Evolutionary conservation across 2,797 vertebrate genomes (phyloP).

Genomic region (Yasuhikotakia modesta): DNA sequence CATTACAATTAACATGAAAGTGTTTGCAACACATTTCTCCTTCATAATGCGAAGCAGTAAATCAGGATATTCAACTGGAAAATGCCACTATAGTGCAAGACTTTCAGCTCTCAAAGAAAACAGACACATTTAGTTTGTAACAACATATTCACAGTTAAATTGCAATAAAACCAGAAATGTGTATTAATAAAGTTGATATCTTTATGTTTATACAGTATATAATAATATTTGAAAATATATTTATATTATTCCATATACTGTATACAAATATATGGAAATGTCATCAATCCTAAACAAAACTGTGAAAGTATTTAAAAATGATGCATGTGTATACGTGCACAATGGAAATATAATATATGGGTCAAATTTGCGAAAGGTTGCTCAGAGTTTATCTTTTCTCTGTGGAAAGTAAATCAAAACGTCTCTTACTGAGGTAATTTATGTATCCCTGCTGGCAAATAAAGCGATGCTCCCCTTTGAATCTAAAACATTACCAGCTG

Average conservation of each 20-base stretch:
- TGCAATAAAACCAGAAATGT: neutral
- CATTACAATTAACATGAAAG: neutral
- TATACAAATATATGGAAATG: no score
- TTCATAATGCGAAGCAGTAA: neutral
- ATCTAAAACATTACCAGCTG: conserved; percentile 69
- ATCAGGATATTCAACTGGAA: no score
- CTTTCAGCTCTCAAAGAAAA: no score
- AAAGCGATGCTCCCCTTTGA: conserved; percentile 67
- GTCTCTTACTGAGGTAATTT: conserved; percentile 73
- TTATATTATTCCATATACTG: no score
- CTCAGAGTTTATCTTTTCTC: conserved; percentile 60
- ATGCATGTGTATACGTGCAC: conserved; percentile 51
- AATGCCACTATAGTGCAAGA: no score
- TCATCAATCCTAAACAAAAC: neutral
- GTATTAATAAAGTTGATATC: neutral
- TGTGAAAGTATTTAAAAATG: neutral
- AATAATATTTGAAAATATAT: neutral
- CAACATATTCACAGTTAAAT: neutral
- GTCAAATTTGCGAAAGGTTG: conserved; percentile 68
- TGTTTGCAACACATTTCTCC: neutral
- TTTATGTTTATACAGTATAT: neutral
- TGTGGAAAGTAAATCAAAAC: conserved; percentile 68
- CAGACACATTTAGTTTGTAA: neutral
- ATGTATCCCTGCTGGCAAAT: conserved; percentile 72
- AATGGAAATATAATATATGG: conserved; percentile 34